Evolutionary conservation across 2,797 vertebrate species (phyloP), one percentile per base, ranked within the genome.

Genomic region (Hyperoplus lanceolatus): DNA sequence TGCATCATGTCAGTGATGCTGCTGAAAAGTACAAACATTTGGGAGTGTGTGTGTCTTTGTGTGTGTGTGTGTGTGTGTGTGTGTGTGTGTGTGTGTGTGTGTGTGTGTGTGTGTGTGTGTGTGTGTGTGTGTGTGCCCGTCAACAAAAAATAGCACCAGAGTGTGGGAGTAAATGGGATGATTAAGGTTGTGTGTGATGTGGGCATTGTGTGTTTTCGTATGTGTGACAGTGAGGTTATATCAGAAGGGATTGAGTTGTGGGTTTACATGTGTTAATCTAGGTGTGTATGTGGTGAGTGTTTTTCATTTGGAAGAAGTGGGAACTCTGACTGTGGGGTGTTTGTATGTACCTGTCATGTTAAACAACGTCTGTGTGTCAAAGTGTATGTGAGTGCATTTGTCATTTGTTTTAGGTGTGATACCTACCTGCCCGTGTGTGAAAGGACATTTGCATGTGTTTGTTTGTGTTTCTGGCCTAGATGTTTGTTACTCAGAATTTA

Each of bases 391-490:
- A 18, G 29, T 55, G 45, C 11, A 3, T 57, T 15, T 67, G 45
- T 51, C n/a, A 43, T 7, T 21, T 46, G 4, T 42, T 8, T 6
- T 50, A 9, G 38, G 12, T 55, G 16, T 54, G 41, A 29, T 29
- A 29, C 4, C 11, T 1, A n/a, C 13, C 18, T 61, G 64, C 51
- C 42, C 48, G 0, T 48, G 75, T 50, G 64, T 69, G 50, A 61
- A 12, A 36, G 79, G 69, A 73, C 73, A 71, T 79, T 63, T 62
- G 55, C 63, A 14, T 43, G 51, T 12, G 50, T 77, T 60, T 18
- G 78, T 75, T 4, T 60, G 58, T 76, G 73, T 50, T 12, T 68
- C 75, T 88, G 83, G 87, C 89, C 87, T 87, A 84, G 78, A 90
- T 90, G 78, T 89, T 8, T 70, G 72, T 70, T 80, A 64, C 75